A percentile compares a stretch with the other conserved stretches of the same genome.
Conservation (phyloP, 2,888 invertebrate species). For the Chloromyia formosa region DNA sequence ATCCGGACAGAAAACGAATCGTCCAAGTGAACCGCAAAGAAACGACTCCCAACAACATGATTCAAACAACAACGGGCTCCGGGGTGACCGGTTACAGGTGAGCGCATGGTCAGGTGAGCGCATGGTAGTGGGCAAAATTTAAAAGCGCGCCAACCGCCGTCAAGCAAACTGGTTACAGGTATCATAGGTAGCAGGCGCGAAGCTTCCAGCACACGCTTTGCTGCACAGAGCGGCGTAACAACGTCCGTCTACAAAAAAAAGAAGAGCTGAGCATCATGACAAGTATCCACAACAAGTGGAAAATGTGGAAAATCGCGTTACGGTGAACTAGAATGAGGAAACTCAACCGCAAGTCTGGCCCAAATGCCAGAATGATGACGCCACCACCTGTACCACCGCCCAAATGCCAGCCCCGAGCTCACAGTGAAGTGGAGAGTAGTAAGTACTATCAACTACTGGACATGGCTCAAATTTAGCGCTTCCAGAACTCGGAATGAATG, state of each 20-base stretch:
- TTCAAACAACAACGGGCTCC: neutral
- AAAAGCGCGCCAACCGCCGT: neutral
- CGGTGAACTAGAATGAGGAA: slow-evolving; percentile 11
- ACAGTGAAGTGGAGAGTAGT: too few species aligned
- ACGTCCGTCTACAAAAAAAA: neutral
- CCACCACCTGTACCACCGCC: neutral
- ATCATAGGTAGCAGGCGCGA: neutral
- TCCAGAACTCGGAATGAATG: neutral
- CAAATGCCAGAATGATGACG: slow-evolving; percentile 24
- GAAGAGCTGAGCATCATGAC: neutral
- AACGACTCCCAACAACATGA: neutral
- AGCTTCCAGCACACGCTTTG: slow-evolving; percentile 15
- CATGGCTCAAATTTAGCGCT: neutral
- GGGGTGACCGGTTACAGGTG: slow-evolving; percentile 22
- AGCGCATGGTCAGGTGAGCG: too few species aligned
- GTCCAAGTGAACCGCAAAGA: slow-evolving; percentile 10
- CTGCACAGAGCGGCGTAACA: neutral
- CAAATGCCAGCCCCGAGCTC: neutral
- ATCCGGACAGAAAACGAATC: neutral
- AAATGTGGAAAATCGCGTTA: slow-evolving; percentile 16
- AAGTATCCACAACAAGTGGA: slow-evolving; percentile 23
- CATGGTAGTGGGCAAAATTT: neutral
- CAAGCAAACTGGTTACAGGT: neutral
- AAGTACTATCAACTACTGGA: neutral
- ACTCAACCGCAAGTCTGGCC: slow-evolving; percentile 12